Evolutionary conservation across 2,888 invertebrate genomes (phyloP).

Genomic region (Poecilobothrus nobilitatus): DNA sequence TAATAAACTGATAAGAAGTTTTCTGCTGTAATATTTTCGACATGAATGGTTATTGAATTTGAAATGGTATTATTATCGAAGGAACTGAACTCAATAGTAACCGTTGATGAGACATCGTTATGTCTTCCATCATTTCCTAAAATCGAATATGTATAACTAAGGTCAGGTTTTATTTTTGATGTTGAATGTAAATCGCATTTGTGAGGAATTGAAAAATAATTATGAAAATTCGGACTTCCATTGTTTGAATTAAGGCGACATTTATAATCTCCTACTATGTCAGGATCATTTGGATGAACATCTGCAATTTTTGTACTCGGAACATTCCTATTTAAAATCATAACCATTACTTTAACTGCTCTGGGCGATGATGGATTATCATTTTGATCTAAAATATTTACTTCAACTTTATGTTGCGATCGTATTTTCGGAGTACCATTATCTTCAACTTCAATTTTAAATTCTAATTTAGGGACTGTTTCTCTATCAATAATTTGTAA

Average conservation of each 20-base stretch:
- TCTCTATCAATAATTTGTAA: constrained; percentile 77
- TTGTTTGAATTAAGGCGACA: constrained; percentile 66
- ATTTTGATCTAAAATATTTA: constrained; percentile 78
- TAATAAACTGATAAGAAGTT: constrained; percentile 71
- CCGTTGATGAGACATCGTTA: constrained; percentile 75
- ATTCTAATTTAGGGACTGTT: constrained; percentile 61
- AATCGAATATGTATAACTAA: constrained; percentile 69
- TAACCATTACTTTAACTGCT: constrained; percentile 70
- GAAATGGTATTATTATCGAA: constrained; percentile 76
- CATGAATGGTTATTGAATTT: constrained; percentile 69
- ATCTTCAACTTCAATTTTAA: constrained; percentile 78
- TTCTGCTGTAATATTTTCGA: constrained; percentile 63
- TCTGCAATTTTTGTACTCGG: constrained; percentile 80
- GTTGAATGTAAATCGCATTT: constrained; percentile 74
- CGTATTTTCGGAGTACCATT: constrained; percentile 76
- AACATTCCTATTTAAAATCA: constrained; percentile 65
- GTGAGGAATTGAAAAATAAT: constrained; percentile 59
- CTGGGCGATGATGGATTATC: constrained; percentile 82
- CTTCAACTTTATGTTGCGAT: constrained; percentile 66
- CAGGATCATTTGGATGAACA: constrained; percentile 86
- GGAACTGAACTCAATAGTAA: constrained; percentile 70
- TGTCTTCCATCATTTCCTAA: constrained; percentile 86
- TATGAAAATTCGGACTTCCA: constrained; percentile 38
- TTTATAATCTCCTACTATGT: constrained; percentile 79
- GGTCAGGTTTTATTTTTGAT: constrained; percentile 56